Evolutionary conservation across 92 coral and sea anemone genomes (phyloP).

Genomic region (Porites lobata): DNA sequence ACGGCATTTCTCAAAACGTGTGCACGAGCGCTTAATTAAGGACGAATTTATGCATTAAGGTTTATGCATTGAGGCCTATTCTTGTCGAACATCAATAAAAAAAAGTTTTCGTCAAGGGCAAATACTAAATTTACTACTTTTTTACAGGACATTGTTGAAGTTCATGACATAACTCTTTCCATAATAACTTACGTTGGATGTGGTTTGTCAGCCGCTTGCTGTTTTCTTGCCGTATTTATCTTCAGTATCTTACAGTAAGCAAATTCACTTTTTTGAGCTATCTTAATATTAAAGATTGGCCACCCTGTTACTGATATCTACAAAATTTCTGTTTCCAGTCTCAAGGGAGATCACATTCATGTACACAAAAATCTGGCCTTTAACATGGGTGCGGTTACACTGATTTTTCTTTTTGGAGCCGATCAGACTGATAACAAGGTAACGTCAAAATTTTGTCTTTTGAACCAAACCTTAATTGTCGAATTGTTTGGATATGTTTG

Average conservation of each 20-base stretch:
- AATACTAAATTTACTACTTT: too few species aligned
- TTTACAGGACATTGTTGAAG: constrained; percentile 39
- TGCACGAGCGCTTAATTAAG: too few species aligned
- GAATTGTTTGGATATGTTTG: too few species aligned
- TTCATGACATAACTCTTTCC: constrained; percentile 65
- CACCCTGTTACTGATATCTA: background rate
- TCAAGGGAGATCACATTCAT: constrained; percentile 82
- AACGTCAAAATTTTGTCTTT: background rate
- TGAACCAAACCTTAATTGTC: too few species aligned
- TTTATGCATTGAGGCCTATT: too few species aligned
- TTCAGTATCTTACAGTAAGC: constrained; percentile 87
- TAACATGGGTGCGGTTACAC: constrained; percentile 87
- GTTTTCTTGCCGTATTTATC: constrained; percentile 69
- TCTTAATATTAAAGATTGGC: background rate
- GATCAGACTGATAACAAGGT: constrained; percentile 84
- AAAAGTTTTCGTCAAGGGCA: too few species aligned
- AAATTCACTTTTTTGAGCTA: background rate
- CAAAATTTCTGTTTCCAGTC: constrained; percentile 47
- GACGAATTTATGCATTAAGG: too few species aligned
- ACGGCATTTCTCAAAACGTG: too few species aligned
- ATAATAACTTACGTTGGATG: constrained; percentile 86
- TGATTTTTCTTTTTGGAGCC: constrained; percentile 81
- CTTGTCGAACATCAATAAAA: too few species aligned
- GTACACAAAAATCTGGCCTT: constrained; percentile 93
- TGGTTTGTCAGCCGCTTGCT: constrained; percentile 77